Percentiles rank a stretch among this genome's conserved stretches.
Evolutionary conservation across 2,113 vertebrate genomes (phyloP).

Genomic region (Pterocles gutturalis): DNA sequence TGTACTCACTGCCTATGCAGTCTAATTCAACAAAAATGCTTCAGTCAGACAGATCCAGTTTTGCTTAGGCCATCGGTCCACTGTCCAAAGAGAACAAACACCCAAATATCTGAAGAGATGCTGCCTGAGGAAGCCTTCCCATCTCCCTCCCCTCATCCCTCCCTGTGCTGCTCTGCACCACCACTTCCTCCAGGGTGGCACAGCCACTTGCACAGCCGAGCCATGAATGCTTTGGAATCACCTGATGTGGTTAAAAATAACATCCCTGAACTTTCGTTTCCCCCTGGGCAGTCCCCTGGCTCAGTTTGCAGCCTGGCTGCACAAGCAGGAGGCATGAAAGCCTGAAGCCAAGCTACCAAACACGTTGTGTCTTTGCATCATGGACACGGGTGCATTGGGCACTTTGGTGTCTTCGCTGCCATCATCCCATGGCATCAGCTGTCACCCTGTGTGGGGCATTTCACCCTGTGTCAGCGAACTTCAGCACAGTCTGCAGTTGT

Average conservation of each 20-base stretch:
- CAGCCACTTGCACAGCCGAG: neutral
- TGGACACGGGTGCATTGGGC: fast-evolving
- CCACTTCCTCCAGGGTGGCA: neutral
- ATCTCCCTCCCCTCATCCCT: fast-evolving
- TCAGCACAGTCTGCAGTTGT: neutral
- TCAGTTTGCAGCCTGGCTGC: too few species aligned
- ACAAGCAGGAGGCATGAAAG: neutral
- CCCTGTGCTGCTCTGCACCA: fast-evolving
- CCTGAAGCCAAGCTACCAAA: neutral
- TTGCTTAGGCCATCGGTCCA: neutral
- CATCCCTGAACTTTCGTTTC: neutral
- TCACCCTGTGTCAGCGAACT: fast-evolving
- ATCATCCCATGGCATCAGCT: neutral
- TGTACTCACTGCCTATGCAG: neutral
- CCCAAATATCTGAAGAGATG: neutral
- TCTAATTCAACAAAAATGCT: neutral
- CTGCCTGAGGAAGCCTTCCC: neutral
- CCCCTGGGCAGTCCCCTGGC: too few species aligned
- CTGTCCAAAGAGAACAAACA: neutral
- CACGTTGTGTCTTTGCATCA: fast-evolving
- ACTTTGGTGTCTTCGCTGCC: neutral
- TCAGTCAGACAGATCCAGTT: neutral
- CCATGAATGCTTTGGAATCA: neutral
- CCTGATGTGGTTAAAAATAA: neutral
- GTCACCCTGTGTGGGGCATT: fast-evolving